Conservation (phyloP, 2,888 invertebrate genomes). For the Hyposoter dolosus region DNA sequence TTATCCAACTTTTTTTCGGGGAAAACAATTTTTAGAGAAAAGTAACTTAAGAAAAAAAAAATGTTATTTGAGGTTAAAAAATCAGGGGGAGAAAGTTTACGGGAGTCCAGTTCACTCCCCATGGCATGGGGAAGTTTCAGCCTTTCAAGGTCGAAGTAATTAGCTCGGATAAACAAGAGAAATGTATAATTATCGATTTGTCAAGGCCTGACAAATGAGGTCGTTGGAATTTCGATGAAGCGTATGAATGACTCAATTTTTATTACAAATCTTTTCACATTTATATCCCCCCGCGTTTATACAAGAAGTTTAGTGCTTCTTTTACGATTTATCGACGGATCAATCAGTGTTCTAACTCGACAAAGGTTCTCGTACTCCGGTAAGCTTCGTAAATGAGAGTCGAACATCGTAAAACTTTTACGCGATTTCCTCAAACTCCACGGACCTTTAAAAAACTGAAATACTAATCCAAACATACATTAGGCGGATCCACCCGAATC, state of each 20-base stretch:
- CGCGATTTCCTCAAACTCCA: conserved; percentile 16
- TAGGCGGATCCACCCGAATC: conserved; percentile 2
- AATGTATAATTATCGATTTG: conserved; percentile 4
- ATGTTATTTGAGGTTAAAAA: neutral
- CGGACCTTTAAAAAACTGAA: neutral
- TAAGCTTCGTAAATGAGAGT: conserved; percentile 34
- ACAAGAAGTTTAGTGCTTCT: conserved; percentile 30
- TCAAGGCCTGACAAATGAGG: neutral
- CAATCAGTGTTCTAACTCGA: conserved; percentile 30
- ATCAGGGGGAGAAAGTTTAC: neutral
- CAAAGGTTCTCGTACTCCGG: conserved; percentile 24
- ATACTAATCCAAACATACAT: conserved; percentile 1
- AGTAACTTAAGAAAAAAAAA: neutral
- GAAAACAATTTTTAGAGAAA: neutral
- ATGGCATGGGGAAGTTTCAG: too few species aligned
- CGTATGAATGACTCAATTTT: conserved; percentile 34
- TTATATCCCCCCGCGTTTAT: conserved; percentile 16
- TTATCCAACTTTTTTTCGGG: neutral
- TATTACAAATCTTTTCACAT: neutral
- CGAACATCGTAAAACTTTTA: conserved; percentile 47
- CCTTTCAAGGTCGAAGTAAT: neutral
- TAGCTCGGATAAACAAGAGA: neutral
- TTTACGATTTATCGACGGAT: conserved; percentile 26
- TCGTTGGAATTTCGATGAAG: neutral
- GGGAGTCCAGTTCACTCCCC: neutral